These are phyloP conservation scores for Rhabdomys dilectus DNA, from an alignment of 2,113 vertebrate species.

Conservation along the genomic window DNA sequence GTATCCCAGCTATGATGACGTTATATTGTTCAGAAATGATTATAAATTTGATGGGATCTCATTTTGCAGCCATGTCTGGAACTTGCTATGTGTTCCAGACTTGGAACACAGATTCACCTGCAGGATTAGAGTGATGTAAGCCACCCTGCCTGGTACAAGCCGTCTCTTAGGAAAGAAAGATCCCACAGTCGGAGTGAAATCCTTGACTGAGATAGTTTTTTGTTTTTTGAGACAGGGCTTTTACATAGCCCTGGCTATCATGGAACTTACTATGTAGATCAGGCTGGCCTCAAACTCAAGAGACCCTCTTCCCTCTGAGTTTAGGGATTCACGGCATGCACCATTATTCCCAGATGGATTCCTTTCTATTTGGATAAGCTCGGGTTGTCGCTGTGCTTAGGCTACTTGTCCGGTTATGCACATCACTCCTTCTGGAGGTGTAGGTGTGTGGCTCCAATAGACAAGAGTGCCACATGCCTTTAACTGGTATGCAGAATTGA, in stretches of 20 bases:
- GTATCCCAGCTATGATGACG: neutral
- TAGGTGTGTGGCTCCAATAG: neutral
- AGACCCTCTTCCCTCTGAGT: neutral
- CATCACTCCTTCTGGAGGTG: neutral
- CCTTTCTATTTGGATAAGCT: neutral
- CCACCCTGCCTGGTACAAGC: neutral
- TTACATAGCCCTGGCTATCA: neutral
- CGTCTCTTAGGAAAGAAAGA: neutral
- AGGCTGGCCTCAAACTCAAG: neutral
- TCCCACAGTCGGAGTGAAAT: neutral
- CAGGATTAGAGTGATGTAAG: neutral
- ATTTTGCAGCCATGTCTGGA: neutral
- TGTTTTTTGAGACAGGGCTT: neutral
- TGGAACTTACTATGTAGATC: neutral
- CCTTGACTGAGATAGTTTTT: neutral
- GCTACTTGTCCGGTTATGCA: neutral
- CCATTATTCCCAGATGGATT: neutral
- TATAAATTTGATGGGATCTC: neutral
- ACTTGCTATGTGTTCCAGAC: neutral
- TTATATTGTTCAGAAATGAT: conserved; percentile 43
- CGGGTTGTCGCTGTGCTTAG: neutral
- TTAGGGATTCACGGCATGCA: neutral
- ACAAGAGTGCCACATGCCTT: neutral
- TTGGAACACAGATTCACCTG: neutral
- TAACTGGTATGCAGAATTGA: neutral